Evolutionary conservation across 2,113 vertebrate genomes (phyloP).

Genomic region (Cromileptes altivelis): DNA sequence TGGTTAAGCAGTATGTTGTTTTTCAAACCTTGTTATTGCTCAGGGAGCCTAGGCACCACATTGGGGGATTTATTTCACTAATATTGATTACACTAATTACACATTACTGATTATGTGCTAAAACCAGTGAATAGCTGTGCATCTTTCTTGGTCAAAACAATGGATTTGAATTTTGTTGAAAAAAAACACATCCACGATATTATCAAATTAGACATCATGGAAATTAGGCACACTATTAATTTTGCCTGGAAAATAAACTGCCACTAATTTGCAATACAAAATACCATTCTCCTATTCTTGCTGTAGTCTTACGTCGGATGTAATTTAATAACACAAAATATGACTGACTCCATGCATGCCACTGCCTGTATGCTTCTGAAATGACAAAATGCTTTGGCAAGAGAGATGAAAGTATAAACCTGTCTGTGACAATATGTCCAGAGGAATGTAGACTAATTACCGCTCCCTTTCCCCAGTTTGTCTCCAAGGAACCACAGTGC

Average conservation of each 20-base stretch:
- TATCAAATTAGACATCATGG: constrained; percentile 59
- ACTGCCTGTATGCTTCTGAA: neutral
- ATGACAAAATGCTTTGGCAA: neutral
- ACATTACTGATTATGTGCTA: constrained; percentile 67
- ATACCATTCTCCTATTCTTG: neutral
- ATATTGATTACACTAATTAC: constrained; percentile 74
- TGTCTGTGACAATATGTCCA: neutral
- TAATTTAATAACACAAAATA: constrained; percentile 17
- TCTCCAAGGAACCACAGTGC: constrained; percentile 23
- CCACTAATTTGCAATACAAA: constrained; percentile 41
- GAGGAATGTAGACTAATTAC: constrained; percentile 12
- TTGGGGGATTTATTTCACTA: constrained; percentile 57
- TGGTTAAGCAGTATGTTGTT: constrained; percentile 41
- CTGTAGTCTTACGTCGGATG: neutral
- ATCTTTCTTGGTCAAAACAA: constrained; percentile 56
- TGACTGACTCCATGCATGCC: neutral
- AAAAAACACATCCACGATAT: constrained; percentile 24
- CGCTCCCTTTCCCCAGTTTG: constrained; percentile 4
- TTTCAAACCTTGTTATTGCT: constrained; percentile 50
- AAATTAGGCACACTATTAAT: constrained; percentile 48
- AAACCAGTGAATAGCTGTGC: constrained; percentile 48
- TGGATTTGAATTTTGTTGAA: constrained; percentile 40
- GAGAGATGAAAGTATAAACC: constrained; percentile 15
- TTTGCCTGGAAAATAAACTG: constrained; percentile 10
- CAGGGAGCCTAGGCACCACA: constrained; percentile 16